A percentile compares a stretch with the other conserved stretches of the same genome.
Conservation (phyloP, 1,140 invertebrate species). For the Zelostemma sp. region DNA sequence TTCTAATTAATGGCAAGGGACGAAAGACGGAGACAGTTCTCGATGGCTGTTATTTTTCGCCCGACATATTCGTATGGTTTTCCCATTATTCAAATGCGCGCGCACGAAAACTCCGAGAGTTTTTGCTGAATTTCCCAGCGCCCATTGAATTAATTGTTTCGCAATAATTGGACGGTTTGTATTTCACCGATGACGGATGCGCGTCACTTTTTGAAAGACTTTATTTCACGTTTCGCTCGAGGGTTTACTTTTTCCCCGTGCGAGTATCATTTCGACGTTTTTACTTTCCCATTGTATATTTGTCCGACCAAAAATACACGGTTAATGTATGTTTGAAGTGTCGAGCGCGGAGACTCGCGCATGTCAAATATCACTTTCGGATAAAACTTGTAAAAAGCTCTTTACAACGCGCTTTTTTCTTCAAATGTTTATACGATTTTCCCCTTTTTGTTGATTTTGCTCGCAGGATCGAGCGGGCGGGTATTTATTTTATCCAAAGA, state of each 20-base stretch:
- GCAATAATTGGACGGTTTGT: conserved; percentile 10
- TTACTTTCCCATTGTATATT: neutral
- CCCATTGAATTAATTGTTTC: conserved; percentile 6
- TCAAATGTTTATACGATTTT: conserved; percentile 7
- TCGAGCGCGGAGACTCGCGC: neutral
- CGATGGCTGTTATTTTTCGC: neutral
- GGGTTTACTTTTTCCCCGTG: neutral
- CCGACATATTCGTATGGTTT: conserved; percentile 1
- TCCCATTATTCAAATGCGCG: conserved; percentile 2
- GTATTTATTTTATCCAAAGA: conserved; percentile 9
- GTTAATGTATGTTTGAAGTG: conserved; percentile 2
- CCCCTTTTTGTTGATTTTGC: conserved; percentile 5
- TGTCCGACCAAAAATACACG: conserved; percentile 1
- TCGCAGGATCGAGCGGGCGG: neutral
- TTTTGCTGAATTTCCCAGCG: neutral
- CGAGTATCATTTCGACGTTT: neutral
- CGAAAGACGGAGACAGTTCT: neutral
- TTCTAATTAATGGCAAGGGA: conserved; percentile 7
- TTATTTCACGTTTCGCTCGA: neutral
- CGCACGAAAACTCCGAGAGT: conserved; percentile 1
- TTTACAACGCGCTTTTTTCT: neutral
- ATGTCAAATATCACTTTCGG: neutral
- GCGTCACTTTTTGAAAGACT: neutral
- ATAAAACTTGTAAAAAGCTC: conserved; percentile 2
- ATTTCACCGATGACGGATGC: conserved; percentile 1